These are phyloP conservation scores for Elgonia sp. DNA, from an alignment of 2,888 invertebrate genomes.

Conservation along the genomic window DNA sequence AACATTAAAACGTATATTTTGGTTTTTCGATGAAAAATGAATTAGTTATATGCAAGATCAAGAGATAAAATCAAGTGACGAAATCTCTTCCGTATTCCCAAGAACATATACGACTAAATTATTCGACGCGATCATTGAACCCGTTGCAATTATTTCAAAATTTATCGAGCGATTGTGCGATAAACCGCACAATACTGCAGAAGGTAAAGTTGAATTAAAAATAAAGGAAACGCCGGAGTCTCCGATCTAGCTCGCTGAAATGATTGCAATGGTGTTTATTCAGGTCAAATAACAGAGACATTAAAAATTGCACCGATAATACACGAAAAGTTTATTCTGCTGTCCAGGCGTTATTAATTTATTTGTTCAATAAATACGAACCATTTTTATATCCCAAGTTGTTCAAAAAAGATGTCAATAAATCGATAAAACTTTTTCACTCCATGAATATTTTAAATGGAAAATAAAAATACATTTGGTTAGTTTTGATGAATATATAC, in stretches of 20 bases:
- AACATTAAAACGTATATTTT: too few relatives aligned
- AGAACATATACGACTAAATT: neutral
- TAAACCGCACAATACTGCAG: constrained; percentile 21
- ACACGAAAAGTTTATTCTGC: constrained; percentile 6
- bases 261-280: constrained; percentile 51
- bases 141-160: constrained; percentile 12
- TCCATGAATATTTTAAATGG: too few relatives aligned
- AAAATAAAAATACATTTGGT: too few relatives aligned
- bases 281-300: constrained; percentile 40
- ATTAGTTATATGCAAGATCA: too few relatives aligned
- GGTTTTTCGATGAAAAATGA: too few relatives aligned
- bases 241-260: constrained; percentile 22
- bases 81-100: neutral
- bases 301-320: constrained; percentile 41
- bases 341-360: neutral
- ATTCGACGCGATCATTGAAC: neutral
- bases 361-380: constrained; percentile 25
- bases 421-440: too few relatives aligned
- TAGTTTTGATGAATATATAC: too few relatives aligned
- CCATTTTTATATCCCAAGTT: neutral
- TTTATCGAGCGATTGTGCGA: constrained; percentile 8
- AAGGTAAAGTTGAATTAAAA: constrained; percentile 33
- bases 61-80: too few relatives aligned
- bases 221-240: constrained; percentile 40
- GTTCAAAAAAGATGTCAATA: neutral